Conservation (phyloP, 2,113 vertebrate genomes). For the Holacanthus passer region DNA sequence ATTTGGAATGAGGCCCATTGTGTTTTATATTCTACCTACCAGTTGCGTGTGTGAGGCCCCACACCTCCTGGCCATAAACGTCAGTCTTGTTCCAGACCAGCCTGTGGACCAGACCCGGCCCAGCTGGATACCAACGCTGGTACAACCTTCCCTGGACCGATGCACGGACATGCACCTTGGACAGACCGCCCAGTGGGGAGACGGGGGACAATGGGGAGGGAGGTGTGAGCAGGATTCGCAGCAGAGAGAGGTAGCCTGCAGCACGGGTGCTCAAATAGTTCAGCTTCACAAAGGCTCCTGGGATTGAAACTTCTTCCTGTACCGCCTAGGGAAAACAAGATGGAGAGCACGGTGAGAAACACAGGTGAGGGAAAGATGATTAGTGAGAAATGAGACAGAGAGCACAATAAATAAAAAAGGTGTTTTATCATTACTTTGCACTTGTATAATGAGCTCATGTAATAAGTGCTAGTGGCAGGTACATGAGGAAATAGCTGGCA, state of each 20-base stretch:
- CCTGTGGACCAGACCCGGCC: conserved; percentile 91
- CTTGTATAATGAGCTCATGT: conserved; percentile 37
- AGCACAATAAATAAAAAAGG: conserved; percentile 12
- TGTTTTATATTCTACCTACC: conserved; percentile 84
- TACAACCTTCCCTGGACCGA: conserved; percentile 93
- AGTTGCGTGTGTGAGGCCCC: conserved; percentile 91
- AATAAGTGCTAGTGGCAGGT: conserved; percentile 43
- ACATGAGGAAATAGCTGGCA: conserved; percentile 19
- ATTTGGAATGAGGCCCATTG: background rate
- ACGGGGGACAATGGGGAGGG: conserved; percentile 83
- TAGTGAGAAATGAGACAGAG: conserved; percentile 18
- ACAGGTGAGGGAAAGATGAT: conserved; percentile 14
- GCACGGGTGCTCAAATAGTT: conserved; percentile 96
- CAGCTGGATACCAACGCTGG: conserved; percentile 96
- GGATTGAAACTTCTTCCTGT: conserved; percentile 94
- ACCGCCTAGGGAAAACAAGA: conserved; percentile 87
- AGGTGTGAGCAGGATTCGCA: conserved; percentile 94
- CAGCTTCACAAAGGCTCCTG: conserved; percentile 93
- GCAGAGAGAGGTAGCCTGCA: conserved; percentile 92
- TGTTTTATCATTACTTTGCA: conserved; percentile 44
- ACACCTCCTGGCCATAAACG: conserved; percentile 97
- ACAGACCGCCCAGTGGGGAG: conserved; percentile 85
- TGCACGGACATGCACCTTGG: conserved; percentile 93
- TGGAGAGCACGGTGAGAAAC: conserved; percentile 45
- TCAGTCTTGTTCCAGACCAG: conserved; percentile 99